These are phyloP conservation scores for Microcebus ravelobensis DNA, from an alignment of 2,113 vertebrate genomes.

Conservation along the genomic window DNA sequence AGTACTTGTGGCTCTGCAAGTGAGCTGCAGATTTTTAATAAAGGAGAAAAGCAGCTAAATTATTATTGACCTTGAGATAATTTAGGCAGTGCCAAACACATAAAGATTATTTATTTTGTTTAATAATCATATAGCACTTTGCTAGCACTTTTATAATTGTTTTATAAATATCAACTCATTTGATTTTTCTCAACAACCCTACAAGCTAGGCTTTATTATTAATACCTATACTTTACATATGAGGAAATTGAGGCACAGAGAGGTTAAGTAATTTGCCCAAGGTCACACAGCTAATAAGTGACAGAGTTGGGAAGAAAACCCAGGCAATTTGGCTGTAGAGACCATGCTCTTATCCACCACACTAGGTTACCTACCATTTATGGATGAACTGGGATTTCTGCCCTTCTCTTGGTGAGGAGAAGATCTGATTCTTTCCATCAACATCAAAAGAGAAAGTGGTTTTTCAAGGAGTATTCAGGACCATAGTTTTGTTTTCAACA, in stretches of 20 bases:
- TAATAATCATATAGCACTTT: conserved; percentile 21
- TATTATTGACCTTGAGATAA: conserved; percentile 33
- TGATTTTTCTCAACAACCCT: conserved; percentile 29
- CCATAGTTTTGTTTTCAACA: neutral
- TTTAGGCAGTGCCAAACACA: conserved; percentile 29
- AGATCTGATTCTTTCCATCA: neutral
- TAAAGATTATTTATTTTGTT: conserved; percentile 58
- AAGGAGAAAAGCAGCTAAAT: conserved; percentile 6
- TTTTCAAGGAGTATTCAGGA: neutral
- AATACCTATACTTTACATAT: neutral
- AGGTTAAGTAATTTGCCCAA: neutral
- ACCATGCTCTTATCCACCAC: neutral
- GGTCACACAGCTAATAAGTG: neutral
- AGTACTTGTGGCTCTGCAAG: conserved; percentile 1
- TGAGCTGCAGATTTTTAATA: conserved; percentile 39
- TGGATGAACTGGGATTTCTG: neutral
- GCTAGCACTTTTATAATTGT: neutral
- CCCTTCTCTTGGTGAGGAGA: neutral
- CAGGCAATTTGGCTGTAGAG: neutral
- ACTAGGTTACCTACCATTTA: neutral
- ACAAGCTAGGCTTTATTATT: neutral
- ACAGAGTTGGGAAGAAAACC: neutral
- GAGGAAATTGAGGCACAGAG: neutral
- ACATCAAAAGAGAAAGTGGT: neutral
- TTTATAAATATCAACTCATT: conserved; percentile 42